Evolutionary conservation across 2,888 invertebrate species (phyloP).

Genomic region (Lasioglossum malachurum): DNA sequence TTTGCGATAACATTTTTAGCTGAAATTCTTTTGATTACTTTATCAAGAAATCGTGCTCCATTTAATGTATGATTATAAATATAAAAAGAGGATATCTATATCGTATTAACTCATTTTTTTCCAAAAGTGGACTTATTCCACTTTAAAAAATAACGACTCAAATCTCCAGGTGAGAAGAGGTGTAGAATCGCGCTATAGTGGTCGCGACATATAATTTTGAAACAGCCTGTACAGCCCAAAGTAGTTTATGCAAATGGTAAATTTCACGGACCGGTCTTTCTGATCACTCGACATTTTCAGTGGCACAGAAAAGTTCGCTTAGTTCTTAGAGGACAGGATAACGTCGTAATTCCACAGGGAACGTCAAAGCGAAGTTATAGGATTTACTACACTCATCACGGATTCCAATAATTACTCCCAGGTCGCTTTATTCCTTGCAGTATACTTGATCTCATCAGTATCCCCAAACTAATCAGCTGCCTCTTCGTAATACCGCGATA

Average conservation of each 20-base stretch:
- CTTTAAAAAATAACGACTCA: too few relatives aligned
- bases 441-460: not conserved
- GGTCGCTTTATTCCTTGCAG: not conserved
- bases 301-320: not conserved
- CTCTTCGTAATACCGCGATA: slow-evolving; percentile 71
- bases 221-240: not conserved
- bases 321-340: not conserved
- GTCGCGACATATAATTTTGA: too few relatives aligned
- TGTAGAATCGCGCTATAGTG: too few relatives aligned
- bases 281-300: not conserved
- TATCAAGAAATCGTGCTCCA: too few relatives aligned
- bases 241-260: not conserved
- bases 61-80: too few relatives aligned
- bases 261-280: not conserved
- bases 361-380: not conserved
- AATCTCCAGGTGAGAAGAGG: too few relatives aligned
- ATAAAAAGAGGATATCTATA: too few relatives aligned
- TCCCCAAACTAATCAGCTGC: slow-evolving; percentile 58
- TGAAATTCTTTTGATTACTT: too few relatives aligned
- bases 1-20: too few relatives aligned
- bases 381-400: not conserved
- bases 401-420: not conserved
- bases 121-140: too few relatives aligned
- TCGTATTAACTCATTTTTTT: too few relatives aligned
- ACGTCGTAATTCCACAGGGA: not conserved